These are phyloP conservation scores for Pseudobourletiella spinata DNA, from an alignment of 1,140 invertebrate species.

Conservation along the genomic window DNA sequence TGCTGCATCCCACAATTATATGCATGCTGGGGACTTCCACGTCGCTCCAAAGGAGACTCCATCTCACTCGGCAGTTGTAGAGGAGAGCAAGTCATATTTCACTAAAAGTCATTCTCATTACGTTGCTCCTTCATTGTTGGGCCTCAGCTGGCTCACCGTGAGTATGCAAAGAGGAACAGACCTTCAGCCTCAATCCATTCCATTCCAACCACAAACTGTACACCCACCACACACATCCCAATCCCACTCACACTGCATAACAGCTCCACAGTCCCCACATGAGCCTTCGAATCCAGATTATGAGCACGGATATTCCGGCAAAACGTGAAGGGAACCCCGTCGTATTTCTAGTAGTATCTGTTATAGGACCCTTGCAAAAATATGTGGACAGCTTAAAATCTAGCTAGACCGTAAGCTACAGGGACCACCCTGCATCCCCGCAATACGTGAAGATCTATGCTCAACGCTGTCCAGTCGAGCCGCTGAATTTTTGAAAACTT, in stretches of 20 bases:
- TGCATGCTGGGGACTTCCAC: background rate
- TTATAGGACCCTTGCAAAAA: no score
- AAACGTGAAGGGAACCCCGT: background rate
- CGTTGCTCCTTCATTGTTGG: conserved; percentile 18
- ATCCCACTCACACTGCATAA: no score
- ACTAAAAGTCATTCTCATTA: conserved; percentile 11
- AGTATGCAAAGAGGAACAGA: conserved; percentile 26
- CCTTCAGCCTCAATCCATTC: conserved; percentile 7
- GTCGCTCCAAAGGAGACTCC: background rate
- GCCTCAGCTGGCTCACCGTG: conserved; percentile 23
- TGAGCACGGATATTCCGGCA: background rate
- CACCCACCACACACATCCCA: no score
- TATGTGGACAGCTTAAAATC: no score
- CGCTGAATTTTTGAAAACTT: no score
- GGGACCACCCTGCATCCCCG: no score
- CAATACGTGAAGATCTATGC: no score
- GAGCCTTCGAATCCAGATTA: background rate
- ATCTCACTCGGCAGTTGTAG: background rate
- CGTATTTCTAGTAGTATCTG: background rate
- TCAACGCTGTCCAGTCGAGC: no score
- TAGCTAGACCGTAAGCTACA: no score
- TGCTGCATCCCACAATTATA: no score
- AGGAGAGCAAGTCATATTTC: background rate
- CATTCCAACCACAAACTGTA: background rate
- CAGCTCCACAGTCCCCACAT: no score